Percentiles rank a stretch among this genome's conserved stretches.
Evolutionary conservation across 1,140 invertebrate genomes (phyloP).

Genomic region (Parasteatoda tepidariorum): DNA sequence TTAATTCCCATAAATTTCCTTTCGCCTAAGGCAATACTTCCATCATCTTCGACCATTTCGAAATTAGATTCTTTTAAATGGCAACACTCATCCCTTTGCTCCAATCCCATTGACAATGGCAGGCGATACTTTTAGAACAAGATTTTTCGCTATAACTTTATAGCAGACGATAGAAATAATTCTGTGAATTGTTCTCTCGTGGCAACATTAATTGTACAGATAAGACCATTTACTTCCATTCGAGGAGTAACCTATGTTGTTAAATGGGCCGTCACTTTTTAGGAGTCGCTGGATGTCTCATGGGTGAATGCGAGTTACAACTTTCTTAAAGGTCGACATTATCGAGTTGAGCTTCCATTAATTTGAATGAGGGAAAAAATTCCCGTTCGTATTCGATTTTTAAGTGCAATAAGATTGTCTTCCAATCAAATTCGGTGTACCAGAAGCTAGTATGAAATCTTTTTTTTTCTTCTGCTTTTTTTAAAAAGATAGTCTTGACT

Average conservation of each 20-base stretch:
- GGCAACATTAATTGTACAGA: not conserved
- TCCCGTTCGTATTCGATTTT: no score
- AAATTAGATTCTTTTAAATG: not conserved
- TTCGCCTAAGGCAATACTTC: not conserved
- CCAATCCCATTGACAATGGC: not conserved
- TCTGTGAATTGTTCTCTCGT: not conserved
- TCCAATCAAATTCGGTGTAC: not conserved
- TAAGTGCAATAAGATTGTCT: no score
- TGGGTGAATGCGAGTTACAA: not conserved
- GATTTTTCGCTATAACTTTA: not conserved
- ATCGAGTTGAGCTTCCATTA: not conserved
- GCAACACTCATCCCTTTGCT: not conserved
- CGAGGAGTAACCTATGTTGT: not conserved
- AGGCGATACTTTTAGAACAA: not conserved
- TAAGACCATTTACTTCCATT: not conserved
- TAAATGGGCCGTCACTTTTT: not conserved
- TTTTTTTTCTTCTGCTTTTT: not conserved
- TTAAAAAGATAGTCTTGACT: not conserved
- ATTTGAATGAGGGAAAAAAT: no score
- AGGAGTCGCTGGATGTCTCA: not conserved
- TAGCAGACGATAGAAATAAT: not conserved
- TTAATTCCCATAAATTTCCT: not conserved
- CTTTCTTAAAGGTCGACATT: not conserved
- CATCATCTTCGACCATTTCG: not conserved
- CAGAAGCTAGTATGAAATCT: not conserved